Percentiles rank a stretch among this genome's conserved stretches.
These are phyloP conservation scores for Magallana nippona DNA, from an alignment of 2,888 invertebrate species.

Conservation along the genomic window DNA sequence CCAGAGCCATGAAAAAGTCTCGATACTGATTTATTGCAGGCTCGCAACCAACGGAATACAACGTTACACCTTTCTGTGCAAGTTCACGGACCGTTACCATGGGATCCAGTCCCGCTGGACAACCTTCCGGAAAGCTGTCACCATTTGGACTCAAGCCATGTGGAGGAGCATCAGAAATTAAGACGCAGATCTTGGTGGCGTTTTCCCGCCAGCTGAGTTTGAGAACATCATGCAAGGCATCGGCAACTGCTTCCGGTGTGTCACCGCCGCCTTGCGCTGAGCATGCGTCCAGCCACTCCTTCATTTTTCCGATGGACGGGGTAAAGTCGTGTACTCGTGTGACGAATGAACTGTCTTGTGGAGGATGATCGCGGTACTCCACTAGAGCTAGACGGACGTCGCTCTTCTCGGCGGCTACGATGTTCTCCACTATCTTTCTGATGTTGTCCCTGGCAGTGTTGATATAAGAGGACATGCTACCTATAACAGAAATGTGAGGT, in stretches of 20 bases:
- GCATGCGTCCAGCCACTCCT: constrained; percentile 68
- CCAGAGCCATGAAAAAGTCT: constrained; percentile 74
- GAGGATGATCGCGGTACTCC: constrained; percentile 77
- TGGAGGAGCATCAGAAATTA: constrained; percentile 76
- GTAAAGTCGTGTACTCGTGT: constrained; percentile 76
- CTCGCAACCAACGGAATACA: constrained; percentile 76
- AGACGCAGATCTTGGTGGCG: constrained; percentile 74
- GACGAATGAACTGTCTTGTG: constrained; percentile 72
- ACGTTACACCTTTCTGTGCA: constrained; percentile 72
- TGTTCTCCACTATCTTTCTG: constrained; percentile 72
- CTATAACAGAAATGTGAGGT: constrained; percentile 53
- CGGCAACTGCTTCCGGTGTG: constrained; percentile 75
- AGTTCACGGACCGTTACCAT: constrained; percentile 66
- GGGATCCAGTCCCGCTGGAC: constrained; percentile 74
- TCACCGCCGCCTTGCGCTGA: constrained; percentile 74
- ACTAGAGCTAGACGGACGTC: constrained; percentile 74
- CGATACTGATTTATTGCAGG: constrained; percentile 69
- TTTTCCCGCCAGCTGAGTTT: constrained; percentile 74
- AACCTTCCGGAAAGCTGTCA: constrained; percentile 74
- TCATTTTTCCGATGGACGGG: constrained; percentile 69
- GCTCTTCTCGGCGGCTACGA: constrained; percentile 72
- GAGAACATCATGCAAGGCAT: constrained; percentile 72
- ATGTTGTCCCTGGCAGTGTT: constrained; percentile 70
- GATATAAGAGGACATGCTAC: constrained; percentile 76
- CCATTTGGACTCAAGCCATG: constrained; percentile 67